A percentile compares a stretch with the other conserved stretches of the same genome.
These are phyloP conservation scores for Bimastos eiseni DNA, from an alignment of 2,888 invertebrate genomes.

Conservation along the genomic window DNA sequence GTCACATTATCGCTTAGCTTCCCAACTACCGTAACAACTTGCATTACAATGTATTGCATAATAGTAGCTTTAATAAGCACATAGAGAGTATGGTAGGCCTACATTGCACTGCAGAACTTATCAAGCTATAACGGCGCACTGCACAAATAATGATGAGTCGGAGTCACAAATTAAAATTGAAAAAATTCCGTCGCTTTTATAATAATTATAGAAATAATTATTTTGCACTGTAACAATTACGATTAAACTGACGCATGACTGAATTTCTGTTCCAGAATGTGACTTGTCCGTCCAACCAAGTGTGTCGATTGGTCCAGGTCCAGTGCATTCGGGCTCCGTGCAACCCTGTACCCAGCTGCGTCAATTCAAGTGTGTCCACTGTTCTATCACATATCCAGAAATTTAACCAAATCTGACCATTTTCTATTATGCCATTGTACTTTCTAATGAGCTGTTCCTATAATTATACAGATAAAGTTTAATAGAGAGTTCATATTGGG, in stretches of 20 bases:
- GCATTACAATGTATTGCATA: neutral
- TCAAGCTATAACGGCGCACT: too few relatives aligned
- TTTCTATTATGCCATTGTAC: neutral
- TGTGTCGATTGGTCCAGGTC: neutral
- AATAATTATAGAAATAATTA: neutral
- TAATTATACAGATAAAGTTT: neutral
- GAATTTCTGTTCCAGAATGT: neutral
- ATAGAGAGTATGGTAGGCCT: too few relatives aligned
- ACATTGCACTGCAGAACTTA: neutral
- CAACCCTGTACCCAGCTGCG: neutral
- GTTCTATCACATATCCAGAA: neutral
- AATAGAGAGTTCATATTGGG: too few relatives aligned
- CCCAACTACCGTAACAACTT: too few relatives aligned
- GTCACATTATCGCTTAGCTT: neutral
- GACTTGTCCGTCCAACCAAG: neutral
- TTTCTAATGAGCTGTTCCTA: neutral
- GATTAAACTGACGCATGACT: neutral
- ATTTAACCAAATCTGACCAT: neutral
- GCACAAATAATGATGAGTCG: too few relatives aligned
- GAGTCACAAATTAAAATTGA: too few relatives aligned
- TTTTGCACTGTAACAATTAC: neutral
- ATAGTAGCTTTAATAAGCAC: neutral
- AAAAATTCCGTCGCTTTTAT: too few relatives aligned
- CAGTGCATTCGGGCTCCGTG: slow-evolving; percentile 31
- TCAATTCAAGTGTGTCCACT: neutral